Evolutionary conservation across 1,140 invertebrate species (phyloP).

Genomic region (Brachionus koreanus): DNA sequence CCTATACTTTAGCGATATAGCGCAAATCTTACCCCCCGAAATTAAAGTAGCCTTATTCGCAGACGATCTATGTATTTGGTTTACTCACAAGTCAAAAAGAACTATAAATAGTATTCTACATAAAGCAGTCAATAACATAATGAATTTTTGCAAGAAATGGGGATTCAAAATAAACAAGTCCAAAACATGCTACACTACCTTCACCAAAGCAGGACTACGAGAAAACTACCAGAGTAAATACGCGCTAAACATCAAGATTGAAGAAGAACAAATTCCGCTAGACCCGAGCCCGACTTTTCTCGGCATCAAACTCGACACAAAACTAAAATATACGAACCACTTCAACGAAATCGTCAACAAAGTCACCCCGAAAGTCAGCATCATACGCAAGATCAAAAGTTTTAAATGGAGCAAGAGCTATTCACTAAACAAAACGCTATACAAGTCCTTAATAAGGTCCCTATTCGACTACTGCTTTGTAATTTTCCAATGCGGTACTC

Average conservation of each 20-base stretch:
- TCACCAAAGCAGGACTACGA: background rate
- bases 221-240: background rate
- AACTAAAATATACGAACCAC: background rate
- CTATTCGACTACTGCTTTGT: background rate
- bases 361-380: background rate
- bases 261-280: background rate
- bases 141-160: background rate
- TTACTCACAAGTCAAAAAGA: background rate
- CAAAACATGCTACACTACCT: background rate
- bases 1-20: slow-evolving; percentile 16
- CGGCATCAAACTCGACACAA: background rate
- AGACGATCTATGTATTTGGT: slow-evolving; percentile 21
- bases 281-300: background rate
- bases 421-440: background rate
- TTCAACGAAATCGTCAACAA: background rate
- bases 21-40: background rate
- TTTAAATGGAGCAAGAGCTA: background rate
- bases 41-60: background rate
- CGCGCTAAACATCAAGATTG: background rate
- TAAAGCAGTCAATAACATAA: background rate
- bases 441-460: background rate
- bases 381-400: background rate
- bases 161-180: background rate
- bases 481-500: no score
- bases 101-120: background rate